Conservation (phyloP, 2,888 invertebrate genomes). For the Dascillus cervinus region DNA sequence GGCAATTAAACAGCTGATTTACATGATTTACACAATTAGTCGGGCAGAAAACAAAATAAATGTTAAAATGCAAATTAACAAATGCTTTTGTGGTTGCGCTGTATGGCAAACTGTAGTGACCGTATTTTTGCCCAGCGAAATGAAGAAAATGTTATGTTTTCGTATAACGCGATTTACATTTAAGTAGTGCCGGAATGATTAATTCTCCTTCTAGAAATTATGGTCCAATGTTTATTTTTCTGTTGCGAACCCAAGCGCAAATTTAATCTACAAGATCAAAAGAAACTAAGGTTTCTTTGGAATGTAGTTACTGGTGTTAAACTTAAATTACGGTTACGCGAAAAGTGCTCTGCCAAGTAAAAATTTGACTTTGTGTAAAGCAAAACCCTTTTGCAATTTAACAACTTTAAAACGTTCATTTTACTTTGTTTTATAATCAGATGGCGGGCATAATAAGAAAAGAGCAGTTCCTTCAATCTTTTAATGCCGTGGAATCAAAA, state of each 20-base stretch:
- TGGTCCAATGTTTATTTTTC: too few species aligned
- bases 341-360: constrained; percentile 11
- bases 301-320: constrained; percentile 14
- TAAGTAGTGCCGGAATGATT: too few species aligned
- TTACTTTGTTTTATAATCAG: background rate
- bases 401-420: too few species aligned
- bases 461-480: too few species aligned
- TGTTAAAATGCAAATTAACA: constrained; percentile 33
- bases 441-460: constrained; percentile 1
- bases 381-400: too few species aligned
- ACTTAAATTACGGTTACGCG: constrained; percentile 13
- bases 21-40: constrained; percentile 40
- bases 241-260: constrained; percentile 7
- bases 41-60: constrained; percentile 35
- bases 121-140: too few species aligned
- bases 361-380: constrained; percentile 4
- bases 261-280: constrained; percentile 15
- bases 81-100: constrained; percentile 26
- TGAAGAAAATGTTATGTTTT: too few species aligned
- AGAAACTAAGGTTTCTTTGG: constrained; percentile 7
- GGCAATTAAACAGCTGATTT: constrained; percentile 38
- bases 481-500: constrained; percentile 19
- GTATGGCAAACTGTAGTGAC: too few species aligned
- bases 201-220: too few species aligned
- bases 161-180: too few species aligned